Percentiles rank a stretch among this genome's conserved stretches.
Conservation (phyloP, 2,797 vertebrate genomes). For the Gobio occitaniae region DNA sequence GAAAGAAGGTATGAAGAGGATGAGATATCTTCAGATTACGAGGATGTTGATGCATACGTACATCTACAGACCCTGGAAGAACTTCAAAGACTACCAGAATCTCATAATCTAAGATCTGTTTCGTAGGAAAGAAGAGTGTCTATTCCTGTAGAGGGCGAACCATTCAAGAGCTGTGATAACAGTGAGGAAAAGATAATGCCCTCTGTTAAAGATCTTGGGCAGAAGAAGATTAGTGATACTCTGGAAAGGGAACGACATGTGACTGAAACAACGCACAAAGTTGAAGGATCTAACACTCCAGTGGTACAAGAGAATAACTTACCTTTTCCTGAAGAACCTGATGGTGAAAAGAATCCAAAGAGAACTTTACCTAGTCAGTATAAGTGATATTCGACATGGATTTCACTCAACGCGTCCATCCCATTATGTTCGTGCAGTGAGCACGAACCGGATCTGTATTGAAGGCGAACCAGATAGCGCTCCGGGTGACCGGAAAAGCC, state of each 20-base stretch:
- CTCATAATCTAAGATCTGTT: neutral
- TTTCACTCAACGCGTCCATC: no score
- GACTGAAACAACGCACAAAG: neutral
- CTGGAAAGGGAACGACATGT: neutral
- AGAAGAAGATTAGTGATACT: neutral
- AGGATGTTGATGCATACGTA: neutral
- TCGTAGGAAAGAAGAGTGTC: neutral
- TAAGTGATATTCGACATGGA: no score
- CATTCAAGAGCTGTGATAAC: neutral
- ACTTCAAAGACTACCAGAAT: neutral
- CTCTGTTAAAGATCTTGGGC: neutral
- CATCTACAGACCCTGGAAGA: neutral
- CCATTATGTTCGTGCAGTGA: no score
- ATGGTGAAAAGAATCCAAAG: no score
- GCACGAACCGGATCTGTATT: no score
- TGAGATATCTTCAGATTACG: neutral
- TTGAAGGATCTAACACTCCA: neutral
- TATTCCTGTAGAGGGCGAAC: neutral
- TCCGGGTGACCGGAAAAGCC: no score
- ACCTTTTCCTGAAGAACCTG: no score
- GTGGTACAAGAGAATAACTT: no score
- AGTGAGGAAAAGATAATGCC: neutral
- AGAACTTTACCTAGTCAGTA: no score
- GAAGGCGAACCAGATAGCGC: no score
- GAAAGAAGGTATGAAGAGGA: neutral